Evolutionary conservation across 2,888 invertebrate genomes (phyloP).

Genomic region (Melanotus villosus): DNA sequence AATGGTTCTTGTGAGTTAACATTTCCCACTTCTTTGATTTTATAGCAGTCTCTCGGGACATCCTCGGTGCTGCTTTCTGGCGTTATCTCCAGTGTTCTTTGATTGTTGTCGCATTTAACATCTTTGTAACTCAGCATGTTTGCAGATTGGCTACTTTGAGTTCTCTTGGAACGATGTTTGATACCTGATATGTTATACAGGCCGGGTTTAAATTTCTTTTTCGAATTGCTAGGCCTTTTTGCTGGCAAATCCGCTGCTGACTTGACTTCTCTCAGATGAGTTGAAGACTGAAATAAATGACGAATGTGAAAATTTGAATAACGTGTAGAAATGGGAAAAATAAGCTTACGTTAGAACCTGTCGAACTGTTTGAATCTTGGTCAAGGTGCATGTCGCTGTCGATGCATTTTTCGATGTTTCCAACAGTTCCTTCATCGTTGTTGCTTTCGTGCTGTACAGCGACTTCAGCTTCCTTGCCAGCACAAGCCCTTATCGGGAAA

Average conservation of each 20-base stretch:
- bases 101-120: neutral
- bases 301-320: too few relatives aligned
- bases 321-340: too few relatives aligned
- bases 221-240: neutral
- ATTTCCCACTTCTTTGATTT: constrained; percentile 27
- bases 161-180: neutral
- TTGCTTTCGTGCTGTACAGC: too few relatives aligned
- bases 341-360: constrained; percentile 14
- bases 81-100: constrained; percentile 4
- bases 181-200: neutral
- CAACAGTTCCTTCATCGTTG: neutral
- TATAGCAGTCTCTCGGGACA: constrained; percentile 8
- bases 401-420: neutral
- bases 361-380: constrained; percentile 18
- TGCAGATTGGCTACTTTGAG: neutral
- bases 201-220: neutral
- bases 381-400: neutral
- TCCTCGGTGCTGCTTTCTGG: constrained; percentile 9
- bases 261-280: neutral
- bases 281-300: constrained; percentile 26
- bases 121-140: neutral
- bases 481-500: neutral
- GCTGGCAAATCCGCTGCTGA: constrained; percentile 8
- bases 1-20: constrained; percentile 24
- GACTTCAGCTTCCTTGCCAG: neutral